These are phyloP conservation scores for Linepithema humile DNA, from an alignment of 1,140 invertebrate genomes.

Conservation along the genomic window DNA sequence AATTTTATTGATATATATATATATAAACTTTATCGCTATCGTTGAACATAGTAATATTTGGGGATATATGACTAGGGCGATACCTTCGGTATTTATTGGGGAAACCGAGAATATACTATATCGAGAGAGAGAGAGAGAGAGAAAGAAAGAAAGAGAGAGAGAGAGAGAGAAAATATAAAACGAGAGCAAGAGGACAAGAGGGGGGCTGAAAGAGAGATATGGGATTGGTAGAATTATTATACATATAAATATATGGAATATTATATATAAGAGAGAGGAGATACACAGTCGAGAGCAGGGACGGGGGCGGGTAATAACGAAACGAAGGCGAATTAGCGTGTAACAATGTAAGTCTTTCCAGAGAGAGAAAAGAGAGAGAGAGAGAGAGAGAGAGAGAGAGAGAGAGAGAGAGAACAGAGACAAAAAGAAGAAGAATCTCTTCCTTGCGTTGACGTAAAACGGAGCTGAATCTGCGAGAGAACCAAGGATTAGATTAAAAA, in stretches of 20 bases:
- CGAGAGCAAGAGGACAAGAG: background rate
- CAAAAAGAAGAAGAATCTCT: constrained; percentile 34
- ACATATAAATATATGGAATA: constrained; percentile 48
- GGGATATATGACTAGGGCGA: constrained; percentile 63
- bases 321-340: constrained; percentile 50
- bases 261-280: constrained; percentile 13
- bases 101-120: constrained; percentile 50
- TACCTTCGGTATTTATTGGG: constrained; percentile 64
- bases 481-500: constrained; percentile 52
- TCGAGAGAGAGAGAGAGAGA: constrained; percentile 34
- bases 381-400: background rate
- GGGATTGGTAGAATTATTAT: constrained; percentile 57
- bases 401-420: constrained; percentile 5
- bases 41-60: constrained; percentile 79
- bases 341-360: constrained; percentile 64
- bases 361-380: background rate
- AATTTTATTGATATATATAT: constrained; percentile 81
- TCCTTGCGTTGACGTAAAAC: constrained; percentile 54
- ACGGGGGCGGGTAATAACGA: constrained; percentile 47
- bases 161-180: background rate
- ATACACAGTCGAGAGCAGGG: background rate
- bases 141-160: constrained; percentile 21
- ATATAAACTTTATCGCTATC: constrained; percentile 82
- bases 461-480: constrained; percentile 22
- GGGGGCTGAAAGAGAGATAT: background rate